phyloP scores from a whole-genome alignment of 2,797 vertebrate species.

The Pampus argenteus region DNA sequence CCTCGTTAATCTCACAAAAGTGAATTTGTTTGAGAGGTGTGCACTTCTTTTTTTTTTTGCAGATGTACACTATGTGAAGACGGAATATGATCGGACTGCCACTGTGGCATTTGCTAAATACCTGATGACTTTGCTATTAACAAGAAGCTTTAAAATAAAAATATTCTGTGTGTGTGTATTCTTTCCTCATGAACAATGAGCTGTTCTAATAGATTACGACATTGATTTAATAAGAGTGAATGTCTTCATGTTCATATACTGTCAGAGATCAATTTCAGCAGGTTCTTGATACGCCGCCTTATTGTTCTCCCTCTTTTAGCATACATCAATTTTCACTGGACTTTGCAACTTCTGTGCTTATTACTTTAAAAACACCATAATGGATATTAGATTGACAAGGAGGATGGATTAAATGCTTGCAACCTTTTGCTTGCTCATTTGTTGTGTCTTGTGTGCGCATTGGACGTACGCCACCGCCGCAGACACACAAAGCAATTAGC shows the following conservation, averaged over 20 bases:
- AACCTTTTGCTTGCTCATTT: slow-evolving; percentile 23
- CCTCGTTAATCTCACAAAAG: slow-evolving; percentile 8
- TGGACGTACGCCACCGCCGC: not conserved
- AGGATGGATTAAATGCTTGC: slow-evolving; percentile 21
- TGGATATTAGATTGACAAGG: slow-evolving; percentile 14
- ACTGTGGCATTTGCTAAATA: not conserved
- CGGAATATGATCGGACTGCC: not conserved
- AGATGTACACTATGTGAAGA: no score
- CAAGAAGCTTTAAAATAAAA: not conserved
- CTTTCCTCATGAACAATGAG: slow-evolving; percentile 6
- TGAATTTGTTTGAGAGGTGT: not conserved
- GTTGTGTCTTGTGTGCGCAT: slow-evolving; percentile 7
- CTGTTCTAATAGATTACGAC: slow-evolving; percentile 8
- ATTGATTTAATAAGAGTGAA: not conserved
- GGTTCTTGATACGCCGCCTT: not conserved
- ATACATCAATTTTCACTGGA: slow-evolving; percentile 10
- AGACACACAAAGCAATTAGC: slow-evolving; percentile 41
- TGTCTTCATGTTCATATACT: slow-evolving; percentile 12
- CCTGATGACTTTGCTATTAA: not conserved
- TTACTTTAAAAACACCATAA: slow-evolving; percentile 12
- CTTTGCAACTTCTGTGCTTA: slow-evolving; percentile 2
- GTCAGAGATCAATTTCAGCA: not conserved
- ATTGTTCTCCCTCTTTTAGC: not conserved
- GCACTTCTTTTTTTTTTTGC: no score
- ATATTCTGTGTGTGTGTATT: no score